Base-by-base conservation (phyloP, 2,888 invertebrate genomes). In the Tinea pellionella region DNA sequence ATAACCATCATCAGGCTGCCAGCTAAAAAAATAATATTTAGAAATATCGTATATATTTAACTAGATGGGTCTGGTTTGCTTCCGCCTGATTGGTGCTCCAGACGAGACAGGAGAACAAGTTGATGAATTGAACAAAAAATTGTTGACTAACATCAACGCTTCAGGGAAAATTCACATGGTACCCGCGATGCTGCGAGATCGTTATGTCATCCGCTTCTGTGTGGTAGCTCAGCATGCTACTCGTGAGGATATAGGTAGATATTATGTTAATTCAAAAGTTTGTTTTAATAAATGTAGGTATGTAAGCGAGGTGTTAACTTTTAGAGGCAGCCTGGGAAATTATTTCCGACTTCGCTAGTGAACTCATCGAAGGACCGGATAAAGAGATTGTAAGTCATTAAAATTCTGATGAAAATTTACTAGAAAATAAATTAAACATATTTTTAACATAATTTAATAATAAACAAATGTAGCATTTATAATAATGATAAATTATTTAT, bases 101-200 rank as follows among this genome's bases (percentile, higher is more conserved):
- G 82, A 77, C 41, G 84, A 86, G 43, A 74, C 76, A 18, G 71
- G 68, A 62, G 77, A 77, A 67, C 81, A 82, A 62, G 73, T 79
- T 41, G 87, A 88, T 62, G 93, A 94, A 68, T 72, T 96, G 59
- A 98, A 98, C 76, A 96, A 98, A 79, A 96, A 96, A 76, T 88
- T 99, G 42, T 81, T 99, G 67, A 96, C 96, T 62, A 91, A 92
- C 65, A 96, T 99, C 67, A 99, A 99, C 74, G 97, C 95, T 62
- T 97, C 97, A 3, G 98, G 97, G 12, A 95, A 94, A 77, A 86
- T 99, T 63, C 98, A 99, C 78, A 98, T 99, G 98, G 98, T 98
- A 11, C 98, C 98, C 0, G 96, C 98, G 0, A 92, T 91, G 53
- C 93, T 97, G 16, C 94, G 95, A 70, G 96, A 97, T 58, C 92